A percentile compares a stretch with the other conserved stretches of the same genome.
phyloP scores from a whole-genome alignment of 2,888 invertebrate genomes.

The Caenorhabditis sulstoni region DNA sequence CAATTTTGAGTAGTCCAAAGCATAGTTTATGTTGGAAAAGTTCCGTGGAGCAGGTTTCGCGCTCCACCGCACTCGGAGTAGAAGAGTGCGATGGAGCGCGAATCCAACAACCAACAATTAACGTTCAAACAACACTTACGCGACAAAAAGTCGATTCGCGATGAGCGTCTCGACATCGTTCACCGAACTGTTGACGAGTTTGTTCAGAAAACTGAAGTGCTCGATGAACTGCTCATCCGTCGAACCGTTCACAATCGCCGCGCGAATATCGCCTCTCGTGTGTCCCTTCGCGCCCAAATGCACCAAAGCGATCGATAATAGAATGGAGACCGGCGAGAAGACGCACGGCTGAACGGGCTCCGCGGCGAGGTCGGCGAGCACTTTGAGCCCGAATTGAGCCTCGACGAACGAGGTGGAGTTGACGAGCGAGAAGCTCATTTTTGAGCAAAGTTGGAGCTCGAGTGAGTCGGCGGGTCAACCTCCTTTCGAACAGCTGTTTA shows the following conservation, averaged over 20 bases:
- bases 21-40: too few relatives aligned
- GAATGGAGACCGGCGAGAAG: conserved; percentile 52
- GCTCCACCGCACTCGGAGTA: too few relatives aligned
- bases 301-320: conserved; percentile 37
- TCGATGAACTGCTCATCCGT: conserved; percentile 51
- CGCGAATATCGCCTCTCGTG: conserved; percentile 40
- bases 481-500: conserved; percentile 26
- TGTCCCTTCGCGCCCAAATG: conserved; percentile 55
- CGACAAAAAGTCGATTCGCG: conserved; percentile 53
- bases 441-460: conserved; percentile 29
- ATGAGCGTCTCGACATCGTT: conserved; percentile 50
- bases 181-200: conserved; percentile 28
- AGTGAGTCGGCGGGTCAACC: too few relatives aligned
- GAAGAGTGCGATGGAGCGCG: too few relatives aligned
- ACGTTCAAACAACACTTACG: conserved; percentile 26
- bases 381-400: conserved; percentile 41
- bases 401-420: conserved; percentile 31
- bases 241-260: conserved; percentile 25
- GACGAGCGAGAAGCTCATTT: conserved; percentile 45
- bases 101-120: too few relatives aligned
- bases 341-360: conserved; percentile 38
- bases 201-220: conserved; percentile 34
- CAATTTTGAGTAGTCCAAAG: too few relatives aligned
- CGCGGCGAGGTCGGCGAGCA: conserved; percentile 17
- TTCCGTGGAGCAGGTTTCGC: too few relatives aligned